Evolutionary conservation across 2,113 vertebrate species (phyloP).

Genomic region (Elephas maximus): DNA sequence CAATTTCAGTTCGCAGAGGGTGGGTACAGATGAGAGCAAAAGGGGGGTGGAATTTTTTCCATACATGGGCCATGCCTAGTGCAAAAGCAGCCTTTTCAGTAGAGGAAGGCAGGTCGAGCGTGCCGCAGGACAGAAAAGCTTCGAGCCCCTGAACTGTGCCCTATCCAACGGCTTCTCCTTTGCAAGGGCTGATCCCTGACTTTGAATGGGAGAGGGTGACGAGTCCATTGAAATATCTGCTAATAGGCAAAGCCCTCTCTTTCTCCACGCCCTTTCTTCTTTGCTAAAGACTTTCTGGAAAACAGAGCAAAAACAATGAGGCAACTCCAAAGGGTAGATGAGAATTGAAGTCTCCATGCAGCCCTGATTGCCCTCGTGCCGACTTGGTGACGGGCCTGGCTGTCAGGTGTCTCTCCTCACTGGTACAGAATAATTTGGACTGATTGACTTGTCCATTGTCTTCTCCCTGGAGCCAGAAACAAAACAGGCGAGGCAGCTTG

Average conservation of each 20-base stretch:
- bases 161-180: constrained; percentile 49
- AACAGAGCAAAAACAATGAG: constrained; percentile 70
- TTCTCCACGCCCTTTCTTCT: neutral
- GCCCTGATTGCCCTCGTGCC: neutral
- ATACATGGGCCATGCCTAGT: neutral
- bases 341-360: constrained; percentile 69
- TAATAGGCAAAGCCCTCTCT: constrained; percentile 65
- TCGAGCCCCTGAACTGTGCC: neutral
- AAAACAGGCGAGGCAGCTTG: constrained; percentile 67
- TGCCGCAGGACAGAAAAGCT: neutral
- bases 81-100: constrained; percentile 37
- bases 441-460: constrained; percentile 77
- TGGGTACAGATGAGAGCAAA: neutral
- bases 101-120: neutral
- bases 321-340: constrained; percentile 16
- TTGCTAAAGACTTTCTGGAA: constrained; percentile 67
- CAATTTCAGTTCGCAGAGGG: neutral
- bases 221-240: constrained; percentile 67
- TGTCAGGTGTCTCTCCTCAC: constrained; percentile 62
- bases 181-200: constrained; percentile 47
- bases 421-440: neutral
- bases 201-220: neutral
- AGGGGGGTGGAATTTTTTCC: neutral
- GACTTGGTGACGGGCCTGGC: neutral
- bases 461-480: constrained; percentile 46